Evolutionary conservation across 2,888 invertebrate genomes (phyloP).

Genomic region (Nomada goodeniana): DNA sequence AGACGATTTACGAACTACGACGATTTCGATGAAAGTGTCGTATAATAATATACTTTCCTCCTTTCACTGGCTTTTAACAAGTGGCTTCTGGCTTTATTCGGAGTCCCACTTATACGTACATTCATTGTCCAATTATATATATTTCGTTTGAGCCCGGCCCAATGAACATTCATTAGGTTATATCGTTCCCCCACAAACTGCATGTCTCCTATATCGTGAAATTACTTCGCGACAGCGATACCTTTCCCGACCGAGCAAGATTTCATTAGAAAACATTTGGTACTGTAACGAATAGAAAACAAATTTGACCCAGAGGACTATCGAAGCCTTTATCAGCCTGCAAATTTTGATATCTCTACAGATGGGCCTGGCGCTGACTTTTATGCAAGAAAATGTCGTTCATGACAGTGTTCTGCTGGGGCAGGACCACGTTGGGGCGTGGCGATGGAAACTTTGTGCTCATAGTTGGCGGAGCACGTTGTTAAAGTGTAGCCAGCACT

Average conservation of each 20-base stretch:
- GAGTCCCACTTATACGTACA: background rate
- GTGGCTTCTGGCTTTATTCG: background rate
- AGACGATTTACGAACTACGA: background rate
- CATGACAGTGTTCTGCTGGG: background rate
- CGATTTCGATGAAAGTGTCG: constrained; percentile 4
- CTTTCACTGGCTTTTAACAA: no score
- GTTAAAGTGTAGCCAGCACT: background rate
- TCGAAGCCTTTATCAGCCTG: constrained; percentile 23
- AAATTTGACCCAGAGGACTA: background rate
- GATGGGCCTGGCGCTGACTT: constrained; percentile 45
- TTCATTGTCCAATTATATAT: background rate
- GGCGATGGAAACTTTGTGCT: background rate
- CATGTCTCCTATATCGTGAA: no score
- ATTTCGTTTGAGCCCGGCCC: background rate
- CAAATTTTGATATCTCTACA: constrained; percentile 44
- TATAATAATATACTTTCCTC: background rate
- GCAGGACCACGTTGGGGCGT: no score
- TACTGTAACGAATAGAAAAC: background rate
- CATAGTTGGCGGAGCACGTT: background rate
- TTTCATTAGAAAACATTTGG: background rate
- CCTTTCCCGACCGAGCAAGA: background rate
- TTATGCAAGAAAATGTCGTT: background rate
- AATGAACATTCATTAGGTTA: background rate
- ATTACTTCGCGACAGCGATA: no score
- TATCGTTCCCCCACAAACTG: background rate